Conservation (phyloP, 2,113 vertebrate species). For the Urocitellus parryii region DNA sequence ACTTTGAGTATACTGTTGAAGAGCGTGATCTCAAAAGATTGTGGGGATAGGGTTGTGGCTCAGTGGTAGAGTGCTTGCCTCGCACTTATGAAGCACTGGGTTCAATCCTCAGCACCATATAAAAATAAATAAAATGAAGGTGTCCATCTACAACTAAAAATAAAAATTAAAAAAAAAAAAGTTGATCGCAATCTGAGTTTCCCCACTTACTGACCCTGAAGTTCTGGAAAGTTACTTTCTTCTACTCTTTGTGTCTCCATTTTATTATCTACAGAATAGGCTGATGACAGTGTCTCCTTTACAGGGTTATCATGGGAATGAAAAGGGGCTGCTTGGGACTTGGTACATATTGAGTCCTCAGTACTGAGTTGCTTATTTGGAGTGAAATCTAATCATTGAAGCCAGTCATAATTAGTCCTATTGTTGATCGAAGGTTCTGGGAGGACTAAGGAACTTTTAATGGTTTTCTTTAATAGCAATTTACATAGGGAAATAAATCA, state of each 20-base stretch:
- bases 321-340: background rate
- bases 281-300: background rate
- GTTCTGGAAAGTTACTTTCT: background rate
- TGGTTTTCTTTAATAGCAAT: background rate
- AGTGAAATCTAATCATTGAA: background rate
- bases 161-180: background rate
- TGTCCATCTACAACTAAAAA: too few species aligned
- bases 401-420: background rate
- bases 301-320: background rate
- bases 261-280: background rate
- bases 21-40: background rate
- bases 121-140: too few species aligned
- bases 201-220: background rate
- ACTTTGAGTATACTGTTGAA: background rate
- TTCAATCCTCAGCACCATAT: too few species aligned
- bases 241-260: background rate
- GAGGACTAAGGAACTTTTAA: background rate
- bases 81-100: too few species aligned
- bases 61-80: too few species aligned
- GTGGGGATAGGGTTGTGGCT: too few species aligned
- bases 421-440: background rate
- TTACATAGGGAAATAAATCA: background rate
- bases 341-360: background rate
- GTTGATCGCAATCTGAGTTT: background rate
- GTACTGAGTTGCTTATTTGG: background rate